Evolutionary conservation across 1,140 invertebrate species (phyloP).

Genomic region (Ostrea edulis): DNA sequence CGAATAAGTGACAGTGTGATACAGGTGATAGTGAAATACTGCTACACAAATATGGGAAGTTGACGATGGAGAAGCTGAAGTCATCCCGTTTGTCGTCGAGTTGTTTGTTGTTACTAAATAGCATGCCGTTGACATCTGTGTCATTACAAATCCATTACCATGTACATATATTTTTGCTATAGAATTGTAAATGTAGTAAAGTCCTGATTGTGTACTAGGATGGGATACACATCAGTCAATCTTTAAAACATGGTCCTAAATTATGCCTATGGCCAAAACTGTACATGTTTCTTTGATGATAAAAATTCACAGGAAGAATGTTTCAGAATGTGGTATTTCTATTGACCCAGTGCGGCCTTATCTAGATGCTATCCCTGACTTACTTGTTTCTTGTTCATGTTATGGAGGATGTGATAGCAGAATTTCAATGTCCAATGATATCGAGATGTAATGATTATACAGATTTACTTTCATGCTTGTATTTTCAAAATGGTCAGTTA

Average conservation of each 20-base stretch:
- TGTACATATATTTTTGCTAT: too few relatives aligned
- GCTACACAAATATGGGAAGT: too few relatives aligned
- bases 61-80: too few relatives aligned
- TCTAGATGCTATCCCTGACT: background rate
- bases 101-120: too few relatives aligned
- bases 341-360: background rate
- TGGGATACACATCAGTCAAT: background rate
- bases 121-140: too few relatives aligned
- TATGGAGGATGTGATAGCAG: background rate
- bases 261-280: background rate
- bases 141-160: too few relatives aligned
- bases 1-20: too few relatives aligned
- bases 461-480: background rate
- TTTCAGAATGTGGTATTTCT: background rate
- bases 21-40: too few relatives aligned
- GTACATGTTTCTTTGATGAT: background rate
- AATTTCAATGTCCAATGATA: background rate
- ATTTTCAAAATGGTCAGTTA: background rate
- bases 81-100: too few relatives aligned
- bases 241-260: background rate
- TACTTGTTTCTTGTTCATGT: conserved; percentile 11
- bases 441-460: background rate
- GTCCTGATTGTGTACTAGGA: background rate
- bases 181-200: too few relatives aligned
- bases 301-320: background rate